Evolutionary conservation across 1,140 invertebrate species (phyloP).

Genomic region (Rhagoletis pomonella): DNA sequence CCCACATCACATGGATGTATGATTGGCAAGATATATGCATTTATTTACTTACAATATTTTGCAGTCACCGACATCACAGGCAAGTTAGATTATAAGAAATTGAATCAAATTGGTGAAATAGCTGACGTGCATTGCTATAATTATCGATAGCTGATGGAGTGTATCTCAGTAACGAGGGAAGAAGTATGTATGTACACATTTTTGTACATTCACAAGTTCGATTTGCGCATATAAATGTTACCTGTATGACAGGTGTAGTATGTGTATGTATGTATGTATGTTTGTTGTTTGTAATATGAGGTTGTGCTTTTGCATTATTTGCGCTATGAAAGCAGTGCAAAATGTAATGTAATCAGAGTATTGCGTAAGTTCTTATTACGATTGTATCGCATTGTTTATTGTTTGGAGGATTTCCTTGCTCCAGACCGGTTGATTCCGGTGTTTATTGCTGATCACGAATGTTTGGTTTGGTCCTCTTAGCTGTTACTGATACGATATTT

Average conservation of each 20-base stretch:
- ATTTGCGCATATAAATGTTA: too few species aligned
- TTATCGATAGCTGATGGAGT: conserved; percentile 2
- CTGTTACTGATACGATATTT: too few species aligned
- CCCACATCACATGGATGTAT: background rate
- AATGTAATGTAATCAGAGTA: conserved; percentile 8
- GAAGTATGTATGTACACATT: background rate
- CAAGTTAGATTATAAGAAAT: background rate
- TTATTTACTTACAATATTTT: background rate
- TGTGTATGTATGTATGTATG: too few species aligned
- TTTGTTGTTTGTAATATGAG: background rate
- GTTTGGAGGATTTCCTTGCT: conserved; percentile 7
- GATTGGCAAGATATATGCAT: background rate
- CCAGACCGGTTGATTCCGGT: too few species aligned
- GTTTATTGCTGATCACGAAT: too few species aligned
- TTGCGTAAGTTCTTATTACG: conserved; percentile 45
- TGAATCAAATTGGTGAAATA: conserved; percentile 35
- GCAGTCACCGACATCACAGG: background rate
- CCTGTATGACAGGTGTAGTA: too few species aligned
- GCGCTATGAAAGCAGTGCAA: background rate
- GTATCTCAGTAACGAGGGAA: conserved; percentile 6
- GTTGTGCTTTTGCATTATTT: background rate
- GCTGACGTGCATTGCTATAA: conserved; percentile 29
- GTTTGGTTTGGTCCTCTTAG: too few species aligned
- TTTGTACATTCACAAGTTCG: background rate
- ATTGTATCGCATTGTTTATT: background rate